These are phyloP conservation scores for Malurus leucopterus DNA, from an alignment of 2,797 vertebrate species.

Conservation along the genomic window DNA sequence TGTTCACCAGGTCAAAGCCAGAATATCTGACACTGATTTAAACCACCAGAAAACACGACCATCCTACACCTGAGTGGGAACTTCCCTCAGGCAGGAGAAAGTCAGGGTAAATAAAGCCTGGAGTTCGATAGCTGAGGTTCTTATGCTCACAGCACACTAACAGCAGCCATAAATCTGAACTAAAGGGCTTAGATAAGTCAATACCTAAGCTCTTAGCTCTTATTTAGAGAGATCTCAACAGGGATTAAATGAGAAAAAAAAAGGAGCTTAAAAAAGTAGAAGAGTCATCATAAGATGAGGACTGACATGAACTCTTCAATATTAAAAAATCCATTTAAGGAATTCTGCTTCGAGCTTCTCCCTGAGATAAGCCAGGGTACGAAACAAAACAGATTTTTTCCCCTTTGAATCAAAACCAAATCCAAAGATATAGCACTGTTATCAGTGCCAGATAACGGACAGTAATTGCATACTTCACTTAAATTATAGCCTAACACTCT, in stretches of 20 bases:
- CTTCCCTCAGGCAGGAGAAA: not conserved
- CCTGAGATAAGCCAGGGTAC: not conserved
- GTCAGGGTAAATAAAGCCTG: slow-evolving; percentile 6
- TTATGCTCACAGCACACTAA: slow-evolving; percentile 20
- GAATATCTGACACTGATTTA: not conserved
- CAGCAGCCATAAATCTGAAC: slow-evolving; percentile 52
- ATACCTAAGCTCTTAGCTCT: slow-evolving; percentile 44
- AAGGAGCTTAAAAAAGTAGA: slow-evolving; percentile 45
- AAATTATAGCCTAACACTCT: not conserved
- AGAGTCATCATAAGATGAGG: slow-evolving; percentile 41
- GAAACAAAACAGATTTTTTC: not conserved
- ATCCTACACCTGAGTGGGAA: not conserved
- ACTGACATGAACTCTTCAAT: slow-evolving; percentile 30
- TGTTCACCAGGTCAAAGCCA: not conserved
- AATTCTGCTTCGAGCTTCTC: not conserved
- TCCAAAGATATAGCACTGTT: not conserved
- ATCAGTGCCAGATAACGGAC: not conserved
- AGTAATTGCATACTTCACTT: not conserved
- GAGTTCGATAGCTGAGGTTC: slow-evolving; percentile 10
- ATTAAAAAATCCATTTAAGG: slow-evolving; percentile 39
- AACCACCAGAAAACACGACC: not conserved
- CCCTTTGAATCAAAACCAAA: not conserved
- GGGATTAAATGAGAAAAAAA: slow-evolving; percentile 52
- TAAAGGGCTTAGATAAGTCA: slow-evolving; percentile 39
- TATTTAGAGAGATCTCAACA: slow-evolving; percentile 49